phyloP scores from a whole-genome alignment of 2,888 invertebrate genomes.

The Drosophila anomelani region DNA sequence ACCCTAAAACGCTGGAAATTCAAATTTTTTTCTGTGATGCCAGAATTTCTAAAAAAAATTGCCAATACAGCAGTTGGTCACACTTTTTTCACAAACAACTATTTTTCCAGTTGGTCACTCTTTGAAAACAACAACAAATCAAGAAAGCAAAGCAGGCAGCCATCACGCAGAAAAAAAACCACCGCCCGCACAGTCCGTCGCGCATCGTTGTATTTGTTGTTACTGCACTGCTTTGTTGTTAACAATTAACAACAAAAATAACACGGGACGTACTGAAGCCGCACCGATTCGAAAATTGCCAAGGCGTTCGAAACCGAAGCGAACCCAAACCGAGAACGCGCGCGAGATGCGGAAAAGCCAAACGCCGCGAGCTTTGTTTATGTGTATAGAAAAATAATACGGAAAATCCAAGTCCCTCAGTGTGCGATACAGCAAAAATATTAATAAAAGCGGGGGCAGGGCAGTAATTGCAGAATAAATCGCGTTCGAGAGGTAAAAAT shows the following conservation, averaged over 20 bases:
- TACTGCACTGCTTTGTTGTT: constrained; percentile 23
- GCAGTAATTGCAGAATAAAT: constrained; percentile 55
- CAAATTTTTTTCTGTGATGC: too few relatives aligned
- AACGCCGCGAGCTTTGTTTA: constrained; percentile 54
- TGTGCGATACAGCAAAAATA: constrained; percentile 24
- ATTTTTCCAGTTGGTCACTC: too few relatives aligned
- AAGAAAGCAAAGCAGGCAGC: too few relatives aligned
- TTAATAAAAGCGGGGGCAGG: constrained; percentile 40
- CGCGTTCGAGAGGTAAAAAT: constrained; percentile 45
- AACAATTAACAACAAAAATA: constrained; percentile 31
- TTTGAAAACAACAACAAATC: too few relatives aligned
- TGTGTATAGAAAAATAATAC: constrained; percentile 45
- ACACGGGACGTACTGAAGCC: constrained; percentile 2
- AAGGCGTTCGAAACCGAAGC: constrained; percentile 7
- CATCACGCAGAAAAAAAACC: constrained; percentile 8
- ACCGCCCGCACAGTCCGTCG: constrained; percentile 21
- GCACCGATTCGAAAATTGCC: constrained; percentile 7
- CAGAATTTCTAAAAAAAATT: too few relatives aligned
- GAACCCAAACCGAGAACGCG: constrained; percentile 17
- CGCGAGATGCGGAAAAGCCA: constrained; percentile 63
- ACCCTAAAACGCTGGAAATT: too few relatives aligned
- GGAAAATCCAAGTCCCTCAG: constrained; percentile 50
- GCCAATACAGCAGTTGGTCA: too few relatives aligned
- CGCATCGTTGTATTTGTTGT: constrained; percentile 31
- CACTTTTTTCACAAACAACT: too few relatives aligned